Conservation (phyloP, 2,113 vertebrate genomes). For the Riparia riparia region DNA sequence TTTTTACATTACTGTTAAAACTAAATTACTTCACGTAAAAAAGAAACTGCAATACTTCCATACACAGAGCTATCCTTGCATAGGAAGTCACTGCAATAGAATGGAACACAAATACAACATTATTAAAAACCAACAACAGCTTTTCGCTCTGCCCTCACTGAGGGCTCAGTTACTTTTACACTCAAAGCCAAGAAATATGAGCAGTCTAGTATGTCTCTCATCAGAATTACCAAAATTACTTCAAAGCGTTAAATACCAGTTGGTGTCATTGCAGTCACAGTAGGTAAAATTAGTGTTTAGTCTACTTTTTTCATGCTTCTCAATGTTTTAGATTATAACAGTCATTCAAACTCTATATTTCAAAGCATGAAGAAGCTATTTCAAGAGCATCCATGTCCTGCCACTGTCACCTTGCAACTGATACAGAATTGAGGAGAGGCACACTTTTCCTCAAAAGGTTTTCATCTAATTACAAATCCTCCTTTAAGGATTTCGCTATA, state of each 20-base stretch:
- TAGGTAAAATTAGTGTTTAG: constrained; percentile 11
- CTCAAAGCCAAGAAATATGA: background rate
- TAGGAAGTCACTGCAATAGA: constrained; percentile 6
- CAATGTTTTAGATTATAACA: background rate
- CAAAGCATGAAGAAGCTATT: background rate
- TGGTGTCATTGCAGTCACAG: background rate
- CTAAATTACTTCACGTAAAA: constrained; percentile 46
- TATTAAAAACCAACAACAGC: background rate
- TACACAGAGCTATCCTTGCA: background rate
- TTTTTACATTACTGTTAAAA: constrained; percentile 52
- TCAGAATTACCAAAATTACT: background rate
- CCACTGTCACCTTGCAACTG: background rate
- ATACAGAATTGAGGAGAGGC: background rate
- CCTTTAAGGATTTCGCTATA: background rate
- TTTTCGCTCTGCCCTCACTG: background rate
- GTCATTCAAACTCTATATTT: background rate
- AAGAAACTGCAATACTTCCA: constrained; percentile 31
- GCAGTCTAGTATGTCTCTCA: background rate
- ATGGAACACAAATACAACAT: background rate
- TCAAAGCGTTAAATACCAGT: background rate
- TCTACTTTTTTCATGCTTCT: background rate
- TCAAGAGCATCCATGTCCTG: background rate
- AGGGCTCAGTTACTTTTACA: background rate
- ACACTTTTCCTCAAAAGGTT: background rate
- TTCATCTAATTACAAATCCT: background rate